A percentile compares a stretch with the other conserved stretches of the same genome.
These are phyloP conservation scores for Diacarnus erythraeanus DNA, from an alignment of 37 sponge, comb jelly and placozoan species.

Conservation along the genomic window DNA sequence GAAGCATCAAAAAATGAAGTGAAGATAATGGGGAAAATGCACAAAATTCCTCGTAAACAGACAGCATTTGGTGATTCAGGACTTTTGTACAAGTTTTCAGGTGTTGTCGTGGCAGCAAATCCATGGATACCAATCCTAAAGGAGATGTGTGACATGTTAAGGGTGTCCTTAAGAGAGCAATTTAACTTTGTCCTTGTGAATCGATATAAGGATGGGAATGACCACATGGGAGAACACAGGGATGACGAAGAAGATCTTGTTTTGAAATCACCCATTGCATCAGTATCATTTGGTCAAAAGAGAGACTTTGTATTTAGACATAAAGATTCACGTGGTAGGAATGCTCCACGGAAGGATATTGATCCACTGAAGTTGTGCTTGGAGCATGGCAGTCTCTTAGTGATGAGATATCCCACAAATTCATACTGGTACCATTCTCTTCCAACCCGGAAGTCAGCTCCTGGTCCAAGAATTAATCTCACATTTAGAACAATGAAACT, in stretches of 20 bases:
- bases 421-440: conserved; percentile 74
- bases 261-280: conserved; percentile 50
- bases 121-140: conserved; percentile 57
- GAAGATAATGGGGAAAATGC: conserved; percentile 38
- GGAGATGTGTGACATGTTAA: conserved; percentile 23
- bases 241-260: conserved; percentile 71
- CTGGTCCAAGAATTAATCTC: conserved; percentile 53
- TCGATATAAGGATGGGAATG: conserved; percentile 63
- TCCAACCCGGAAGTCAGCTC: conserved; percentile 54
- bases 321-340: conserved; percentile 45
- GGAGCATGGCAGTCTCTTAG: conserved; percentile 63
- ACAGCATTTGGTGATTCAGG: conserved; percentile 75
- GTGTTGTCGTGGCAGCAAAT: conserved; percentile 42
- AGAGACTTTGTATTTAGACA: conserved; percentile 77
- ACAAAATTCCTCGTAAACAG: conserved; percentile 63
- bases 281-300: conserved; percentile 62
- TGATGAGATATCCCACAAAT: conserved; percentile 71
- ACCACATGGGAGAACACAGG: conserved; percentile 72
- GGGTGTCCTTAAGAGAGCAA: conserved; percentile 1
- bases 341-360: conserved; percentile 42
- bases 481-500: conserved; percentile 66
- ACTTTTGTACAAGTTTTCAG: conserved; percentile 60
- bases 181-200: conserved; percentile 82
- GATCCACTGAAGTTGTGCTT: conserved; percentile 46
- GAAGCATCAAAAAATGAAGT: conserved; percentile 32